phyloP scores from a whole-genome alignment of 2,113 vertebrate genomes.

The Grallaria varia region DNA sequence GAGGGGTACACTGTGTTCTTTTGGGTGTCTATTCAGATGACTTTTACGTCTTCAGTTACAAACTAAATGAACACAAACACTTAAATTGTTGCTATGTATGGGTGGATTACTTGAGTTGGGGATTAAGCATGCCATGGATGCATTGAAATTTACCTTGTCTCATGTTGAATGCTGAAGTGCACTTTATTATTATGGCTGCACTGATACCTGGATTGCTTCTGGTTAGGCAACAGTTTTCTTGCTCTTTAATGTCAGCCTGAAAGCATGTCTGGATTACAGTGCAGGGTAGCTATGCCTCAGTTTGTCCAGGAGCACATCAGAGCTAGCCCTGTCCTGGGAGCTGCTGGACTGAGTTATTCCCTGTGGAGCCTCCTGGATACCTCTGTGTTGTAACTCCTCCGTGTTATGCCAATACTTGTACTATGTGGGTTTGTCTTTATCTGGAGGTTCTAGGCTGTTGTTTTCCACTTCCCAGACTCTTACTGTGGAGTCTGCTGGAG shows the following conservation, averaged over 20 bases:
- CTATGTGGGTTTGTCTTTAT: background rate
- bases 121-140: background rate
- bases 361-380: background rate
- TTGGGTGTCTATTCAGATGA: background rate
- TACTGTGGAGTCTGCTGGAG: background rate
- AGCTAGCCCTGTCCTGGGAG: background rate
- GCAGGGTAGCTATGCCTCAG: background rate
- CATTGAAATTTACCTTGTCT: background rate
- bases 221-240: background rate
- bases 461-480: background rate
- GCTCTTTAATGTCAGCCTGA: background rate
- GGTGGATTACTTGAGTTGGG: background rate
- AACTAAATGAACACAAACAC: background rate
- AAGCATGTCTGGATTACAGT: background rate
- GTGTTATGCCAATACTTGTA: background rate
- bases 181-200: background rate
- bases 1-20: background rate
- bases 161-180: background rate
- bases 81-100: background rate
- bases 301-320: background rate
- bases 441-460: background rate
- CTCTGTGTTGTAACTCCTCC: background rate
- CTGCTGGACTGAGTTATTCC: background rate
- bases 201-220: background rate
- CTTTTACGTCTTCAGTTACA: background rate